These are phyloP conservation scores for Sminthopsis crassicaudata DNA, from an alignment of 2,113 vertebrate genomes.

Conservation along the genomic window DNA sequence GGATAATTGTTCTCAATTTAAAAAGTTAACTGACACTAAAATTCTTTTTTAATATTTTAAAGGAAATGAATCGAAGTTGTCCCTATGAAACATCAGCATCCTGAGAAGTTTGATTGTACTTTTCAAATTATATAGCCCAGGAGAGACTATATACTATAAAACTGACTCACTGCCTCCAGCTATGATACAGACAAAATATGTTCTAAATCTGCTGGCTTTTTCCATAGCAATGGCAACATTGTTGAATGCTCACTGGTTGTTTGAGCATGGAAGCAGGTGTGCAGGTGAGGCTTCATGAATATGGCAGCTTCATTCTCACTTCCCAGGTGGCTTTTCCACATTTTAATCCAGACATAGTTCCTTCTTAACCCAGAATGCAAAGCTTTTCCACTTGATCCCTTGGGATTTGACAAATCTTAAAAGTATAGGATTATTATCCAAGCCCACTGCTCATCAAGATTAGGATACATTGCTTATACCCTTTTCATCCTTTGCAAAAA, in stretches of 20 bases:
- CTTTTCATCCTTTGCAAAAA: neutral
- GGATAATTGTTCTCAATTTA: neutral
- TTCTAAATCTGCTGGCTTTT: conserved; percentile 57
- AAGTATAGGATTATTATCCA: neutral
- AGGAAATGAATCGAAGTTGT: conserved; percentile 33
- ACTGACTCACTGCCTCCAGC: conserved; percentile 52
- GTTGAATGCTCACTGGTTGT: neutral
- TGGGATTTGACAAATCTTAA: neutral
- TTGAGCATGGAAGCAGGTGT: conserved; percentile 67
- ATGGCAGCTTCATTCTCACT: neutral
- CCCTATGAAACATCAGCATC: neutral
- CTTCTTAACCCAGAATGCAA: neutral
- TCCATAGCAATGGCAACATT: conserved; percentile 56
- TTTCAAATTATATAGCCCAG: conserved; percentile 40
- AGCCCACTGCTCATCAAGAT: neutral
- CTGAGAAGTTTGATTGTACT: conserved; percentile 30
- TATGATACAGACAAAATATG: conserved; percentile 51
- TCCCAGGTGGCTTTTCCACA: conserved; percentile 45
- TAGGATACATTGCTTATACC: neutral
- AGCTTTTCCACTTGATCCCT: conserved; percentile 43
- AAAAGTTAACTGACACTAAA: neutral
- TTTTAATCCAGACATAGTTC: neutral
- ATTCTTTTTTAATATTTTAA: neutral
- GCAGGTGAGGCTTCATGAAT: conserved; percentile 35
- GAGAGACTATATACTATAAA: conserved; percentile 64